Base-by-base conservation (phyloP, 2,797 vertebrate genomes). In the Lates japonicus region DNA sequence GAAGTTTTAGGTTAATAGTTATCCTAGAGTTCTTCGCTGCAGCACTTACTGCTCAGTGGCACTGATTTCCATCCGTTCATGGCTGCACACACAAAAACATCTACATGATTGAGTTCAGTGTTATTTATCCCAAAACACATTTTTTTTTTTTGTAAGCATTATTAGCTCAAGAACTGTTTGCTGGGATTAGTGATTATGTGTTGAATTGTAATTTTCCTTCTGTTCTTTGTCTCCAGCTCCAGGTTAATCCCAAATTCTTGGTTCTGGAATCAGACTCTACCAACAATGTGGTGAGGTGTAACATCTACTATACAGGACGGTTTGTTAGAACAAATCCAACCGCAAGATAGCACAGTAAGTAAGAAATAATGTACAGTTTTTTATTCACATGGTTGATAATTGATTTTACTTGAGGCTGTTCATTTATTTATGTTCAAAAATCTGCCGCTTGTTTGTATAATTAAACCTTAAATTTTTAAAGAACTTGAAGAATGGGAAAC, bases 321-420 rank as follows among this genome's bases (percentile, higher is more conserved):
- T 97, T 96, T 1, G 98, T 97, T 3, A 95, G 95, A 81, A 93
- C 98, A n/a, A n/a, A 0, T 97, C 96, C 74, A 99, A 98, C 94
- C 99, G 98, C 96, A 97, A 96, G 90, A 95, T 98, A 76, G 90
- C 97, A 86, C 98, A 99, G 98, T 99, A 92, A 97, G 97, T 93
- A 52, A 62, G 1, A 58, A 10, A 16, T 1, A 52, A 44, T 0
- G 0, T 35, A 13, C 1, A 1, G 2, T 25, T 31, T 71, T 57
- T 13, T 6, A 44, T 52, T 0, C n/a, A 19, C 22, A 49, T 13
- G 6, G 5, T 5, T 25, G 0, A 29, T 51, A 9, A 49, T n/a
- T 37, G 12, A 19, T 49, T 20, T 70, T 33, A 55, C 46, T 60
- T 4, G 31, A 42, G n/a, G 46, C 20, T 29, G 1, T 49, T n/a